These are phyloP conservation scores for Scleropages formosus DNA, from an alignment of 2,797 vertebrate species.

Conservation along the genomic window DNA sequence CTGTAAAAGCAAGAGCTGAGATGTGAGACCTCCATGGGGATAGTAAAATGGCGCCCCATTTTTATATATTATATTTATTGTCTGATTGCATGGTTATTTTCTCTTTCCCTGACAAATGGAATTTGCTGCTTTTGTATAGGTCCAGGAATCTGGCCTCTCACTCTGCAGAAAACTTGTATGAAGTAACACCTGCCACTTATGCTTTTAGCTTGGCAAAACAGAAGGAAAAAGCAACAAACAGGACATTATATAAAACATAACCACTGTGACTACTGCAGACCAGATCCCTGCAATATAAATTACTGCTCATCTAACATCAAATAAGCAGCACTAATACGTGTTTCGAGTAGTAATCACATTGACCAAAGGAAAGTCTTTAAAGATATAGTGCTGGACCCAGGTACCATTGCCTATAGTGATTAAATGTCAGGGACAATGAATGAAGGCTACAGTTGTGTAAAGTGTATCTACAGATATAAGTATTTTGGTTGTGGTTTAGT, in stretches of 20 bases:
- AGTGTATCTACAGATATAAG: background rate
- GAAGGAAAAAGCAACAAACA: background rate
- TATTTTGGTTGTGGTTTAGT: background rate
- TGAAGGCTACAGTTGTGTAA: conserved; percentile 8
- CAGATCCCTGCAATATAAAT: conserved; percentile 2
- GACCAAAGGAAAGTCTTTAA: conserved; percentile 8
- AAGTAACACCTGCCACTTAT: too few relatives aligned
- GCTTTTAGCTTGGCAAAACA: background rate
- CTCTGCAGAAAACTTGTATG: too few relatives aligned
- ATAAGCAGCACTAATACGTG: conserved; percentile 6
- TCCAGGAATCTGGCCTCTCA: too few relatives aligned
- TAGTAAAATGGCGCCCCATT: background rate
- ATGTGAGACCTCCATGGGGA: background rate
- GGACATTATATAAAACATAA: conserved; percentile 9
- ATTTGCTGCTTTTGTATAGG: too few relatives aligned
- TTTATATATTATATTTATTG: background rate
- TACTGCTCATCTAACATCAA: background rate
- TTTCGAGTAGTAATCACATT: background rate
- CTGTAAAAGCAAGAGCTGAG: too few relatives aligned
- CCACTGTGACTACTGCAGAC: conserved; percentile 1
- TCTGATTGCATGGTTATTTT: background rate
- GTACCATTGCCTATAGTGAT: conserved; percentile 3
- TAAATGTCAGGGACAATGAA: conserved; percentile 22
- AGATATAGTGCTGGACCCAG: background rate
- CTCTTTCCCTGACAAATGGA: background rate